Evolutionary conservation across 2,797 vertebrate genomes (phyloP), one percentile per base, ranked within the genome.

Genomic region (Dendrocincla fuliginosa): DNA sequence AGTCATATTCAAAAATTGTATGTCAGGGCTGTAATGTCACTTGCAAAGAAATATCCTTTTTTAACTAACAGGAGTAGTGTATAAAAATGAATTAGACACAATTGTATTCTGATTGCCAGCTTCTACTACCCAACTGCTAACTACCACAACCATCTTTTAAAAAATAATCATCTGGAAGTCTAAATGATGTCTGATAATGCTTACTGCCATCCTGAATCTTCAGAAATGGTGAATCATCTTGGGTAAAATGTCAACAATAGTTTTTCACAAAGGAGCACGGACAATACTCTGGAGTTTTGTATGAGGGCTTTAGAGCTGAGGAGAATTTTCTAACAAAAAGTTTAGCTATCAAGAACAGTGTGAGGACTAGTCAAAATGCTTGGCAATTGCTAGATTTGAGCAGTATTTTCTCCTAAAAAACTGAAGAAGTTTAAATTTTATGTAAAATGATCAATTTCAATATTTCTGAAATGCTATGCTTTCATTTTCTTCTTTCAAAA

Each of bases 41-140:
- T 67, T 89, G 79, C 69, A 94, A 81, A 92, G 50, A 94, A 93
- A 86, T 35, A 92, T 41, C 65, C 14, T 57, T 94, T 81, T 91
- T 89, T 46, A 87, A 57, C 67, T 63, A 89, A 74, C 28, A 74
- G 50, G 4, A 44, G 10, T 37, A 77, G 4, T 37, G 28, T 55
- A 57, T 47, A 91, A 92, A 93, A 95, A 93, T 59, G 35, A 83
- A 78, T 79, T 73, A 85, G 59, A 42, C 32, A 69, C 39, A 50
- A 68, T 22, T 73, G 20, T 49, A 63, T 92, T 84, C 87, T 50
- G 85, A 94, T 53, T 82, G 85, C 33, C 59, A 65, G 24, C 63
- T 76, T 85, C 55, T 67, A 73, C 44, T 30, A 83, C 55, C 25
- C 83, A 79, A 60, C 35, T 88, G 52, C 67, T 94, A 92, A 86